These are phyloP conservation scores for Perizoma affinitatum DNA, from an alignment of 2,888 invertebrate genomes.

Conservation along the genomic window DNA sequence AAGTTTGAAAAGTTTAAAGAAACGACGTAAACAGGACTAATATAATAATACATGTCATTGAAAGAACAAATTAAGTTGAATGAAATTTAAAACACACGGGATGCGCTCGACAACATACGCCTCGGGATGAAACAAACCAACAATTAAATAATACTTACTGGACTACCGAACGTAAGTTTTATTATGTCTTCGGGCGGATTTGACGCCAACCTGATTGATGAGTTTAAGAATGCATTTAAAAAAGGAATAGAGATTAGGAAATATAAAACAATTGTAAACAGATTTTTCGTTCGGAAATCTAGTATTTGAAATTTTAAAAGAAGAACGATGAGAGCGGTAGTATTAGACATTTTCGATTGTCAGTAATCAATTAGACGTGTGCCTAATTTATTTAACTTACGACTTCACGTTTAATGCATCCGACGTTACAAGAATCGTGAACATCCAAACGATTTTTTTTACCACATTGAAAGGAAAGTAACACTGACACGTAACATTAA, in stretches of 20 bases:
- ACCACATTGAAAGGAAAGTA: conserved; percentile 60
- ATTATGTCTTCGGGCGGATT: conserved; percentile 75
- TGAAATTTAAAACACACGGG: conserved; percentile 49
- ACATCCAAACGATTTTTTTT: conserved; percentile 65
- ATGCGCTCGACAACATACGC: conserved; percentile 56
- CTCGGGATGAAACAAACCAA: conserved; percentile 67
- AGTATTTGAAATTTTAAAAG: conserved; percentile 12
- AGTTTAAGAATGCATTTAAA: conserved; percentile 44
- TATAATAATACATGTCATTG: conserved; percentile 41
- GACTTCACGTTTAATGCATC: conserved; percentile 69
- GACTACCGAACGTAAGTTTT: conserved; percentile 78
- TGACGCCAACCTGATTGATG: conserved; percentile 77
- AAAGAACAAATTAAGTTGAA: conserved; percentile 50
- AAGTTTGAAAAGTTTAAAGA: conserved; percentile 30
- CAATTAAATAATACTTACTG: conserved; percentile 81
- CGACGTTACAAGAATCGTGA: conserved; percentile 66
- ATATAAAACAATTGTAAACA: conserved; percentile 18
- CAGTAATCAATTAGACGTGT: conserved; percentile 63
- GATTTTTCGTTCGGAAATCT: conserved; percentile 25
- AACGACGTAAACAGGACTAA: conserved; percentile 34
- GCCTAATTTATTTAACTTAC: conserved; percentile 68
- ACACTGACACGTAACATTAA: conserved; percentile 68
- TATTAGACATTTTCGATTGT: conserved; percentile 43
- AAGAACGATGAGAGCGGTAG: conserved; percentile 26
- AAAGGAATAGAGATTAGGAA: conserved; percentile 32